Evolutionary conservation across 2,113 vertebrate species (phyloP).

Genomic region (Prunella fulvescens): DNA sequence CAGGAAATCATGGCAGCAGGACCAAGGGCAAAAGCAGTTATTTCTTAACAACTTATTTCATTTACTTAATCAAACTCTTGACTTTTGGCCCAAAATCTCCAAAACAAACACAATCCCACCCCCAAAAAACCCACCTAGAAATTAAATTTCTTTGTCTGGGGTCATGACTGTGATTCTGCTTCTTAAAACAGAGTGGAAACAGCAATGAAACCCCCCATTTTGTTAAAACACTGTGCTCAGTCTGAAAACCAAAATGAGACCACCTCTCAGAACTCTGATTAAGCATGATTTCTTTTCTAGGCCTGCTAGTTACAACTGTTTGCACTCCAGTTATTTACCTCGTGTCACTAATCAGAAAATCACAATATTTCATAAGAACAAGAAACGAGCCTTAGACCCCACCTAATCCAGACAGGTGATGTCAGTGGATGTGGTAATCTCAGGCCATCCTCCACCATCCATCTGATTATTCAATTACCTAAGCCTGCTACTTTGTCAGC

Average conservation of each 20-base stretch:
- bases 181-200: neutral
- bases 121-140: neutral
- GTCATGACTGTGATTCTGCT: neutral
- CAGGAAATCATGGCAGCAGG: neutral
- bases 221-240: neutral
- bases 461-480: conserved; percentile 13
- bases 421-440: conserved; percentile 40
- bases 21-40: neutral
- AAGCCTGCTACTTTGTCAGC: neutral
- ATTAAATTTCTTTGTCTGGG: neutral
- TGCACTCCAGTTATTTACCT: conserved; percentile 1
- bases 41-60: neutral
- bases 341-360: neutral
- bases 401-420: conserved; percentile 43
- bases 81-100: neutral
- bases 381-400: neutral
- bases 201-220: neutral
- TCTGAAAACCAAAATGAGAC: neutral
- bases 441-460: neutral
- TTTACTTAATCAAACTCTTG: neutral
- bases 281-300: neutral
- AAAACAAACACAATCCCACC: neutral
- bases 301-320: neutral
- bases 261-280: neutral
- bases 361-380: neutral